Evolutionary conservation across 2,113 vertebrate genomes (phyloP).

Genomic region (Columba livia): DNA sequence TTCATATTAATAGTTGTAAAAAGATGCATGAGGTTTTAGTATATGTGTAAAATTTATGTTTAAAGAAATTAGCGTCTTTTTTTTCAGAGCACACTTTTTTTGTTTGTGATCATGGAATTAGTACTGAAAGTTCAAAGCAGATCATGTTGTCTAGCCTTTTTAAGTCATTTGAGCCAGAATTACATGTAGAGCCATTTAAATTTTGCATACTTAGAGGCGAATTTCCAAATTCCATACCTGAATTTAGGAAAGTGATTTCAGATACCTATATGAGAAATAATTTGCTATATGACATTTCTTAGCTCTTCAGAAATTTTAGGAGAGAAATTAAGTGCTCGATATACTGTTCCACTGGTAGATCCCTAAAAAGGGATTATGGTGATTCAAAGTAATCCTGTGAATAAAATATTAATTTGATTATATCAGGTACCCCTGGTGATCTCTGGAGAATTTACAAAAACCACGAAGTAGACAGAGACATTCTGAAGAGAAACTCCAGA

Average conservation of each 20-base stretch:
- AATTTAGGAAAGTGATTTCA: background rate
- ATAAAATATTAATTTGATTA: background rate
- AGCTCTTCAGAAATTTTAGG: background rate
- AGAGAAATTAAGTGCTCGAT: background rate
- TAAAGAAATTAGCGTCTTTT: background rate
- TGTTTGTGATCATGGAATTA: background rate
- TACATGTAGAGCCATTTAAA: background rate
- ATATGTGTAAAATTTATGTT: background rate
- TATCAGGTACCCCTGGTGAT: background rate
- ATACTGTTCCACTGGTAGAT: background rate
- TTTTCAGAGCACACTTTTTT: accelerated
- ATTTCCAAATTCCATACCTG: background rate
- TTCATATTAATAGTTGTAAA: background rate
- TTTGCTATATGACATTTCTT: background rate
- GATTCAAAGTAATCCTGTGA: background rate
- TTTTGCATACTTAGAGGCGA: background rate
- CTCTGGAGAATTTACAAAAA: background rate
- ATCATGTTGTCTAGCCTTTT: background rate
- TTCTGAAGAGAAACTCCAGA: background rate
- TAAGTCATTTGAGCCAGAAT: background rate
- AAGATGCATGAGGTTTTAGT: background rate
- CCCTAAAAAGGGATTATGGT: background rate
- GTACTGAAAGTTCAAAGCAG: background rate
- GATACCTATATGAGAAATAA: background rate
- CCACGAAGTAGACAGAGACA: background rate